Percentiles rank a stretch among this genome's conserved stretches.
phyloP scores from a whole-genome alignment of 2,797 vertebrate genomes.

The Epinephelus coioides region DNA sequence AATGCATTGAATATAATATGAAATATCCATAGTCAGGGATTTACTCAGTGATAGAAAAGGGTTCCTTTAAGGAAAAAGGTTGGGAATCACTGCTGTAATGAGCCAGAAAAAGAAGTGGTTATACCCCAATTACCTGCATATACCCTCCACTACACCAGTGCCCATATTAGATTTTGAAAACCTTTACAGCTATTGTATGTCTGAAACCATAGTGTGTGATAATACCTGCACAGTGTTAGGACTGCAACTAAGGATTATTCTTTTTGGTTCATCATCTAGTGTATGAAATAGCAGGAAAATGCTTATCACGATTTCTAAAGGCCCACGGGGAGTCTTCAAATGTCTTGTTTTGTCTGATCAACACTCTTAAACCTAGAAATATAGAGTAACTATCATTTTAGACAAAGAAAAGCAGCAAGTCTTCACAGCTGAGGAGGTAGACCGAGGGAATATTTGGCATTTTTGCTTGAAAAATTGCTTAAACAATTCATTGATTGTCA shows the following conservation, averaged over 20 bases:
- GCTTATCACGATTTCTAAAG: background rate
- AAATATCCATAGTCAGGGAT: too few species aligned
- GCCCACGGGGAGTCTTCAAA: background rate
- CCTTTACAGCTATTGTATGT: background rate
- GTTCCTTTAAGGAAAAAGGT: too few species aligned
- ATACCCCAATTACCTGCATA: too few species aligned
- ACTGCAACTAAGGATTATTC: background rate
- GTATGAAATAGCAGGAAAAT: background rate
- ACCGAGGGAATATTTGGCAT: background rate
- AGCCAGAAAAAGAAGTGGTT: too few species aligned
- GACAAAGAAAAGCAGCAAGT: slow-evolving; percentile 8
- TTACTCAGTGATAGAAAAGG: too few species aligned
- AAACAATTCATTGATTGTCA: background rate
- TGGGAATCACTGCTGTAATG: too few species aligned
- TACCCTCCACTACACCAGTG: too few species aligned
- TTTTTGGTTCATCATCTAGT: background rate
- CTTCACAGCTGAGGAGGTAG: accelerated
- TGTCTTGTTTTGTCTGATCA: slow-evolving; percentile 3
- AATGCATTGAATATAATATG: too few species aligned
- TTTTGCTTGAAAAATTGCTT: background rate
- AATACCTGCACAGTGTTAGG: background rate
- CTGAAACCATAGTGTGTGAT: background rate
- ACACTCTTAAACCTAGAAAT: background rate
- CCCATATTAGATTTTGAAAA: too few species aligned
- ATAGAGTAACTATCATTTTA: background rate